Conservation (phyloP, 2,113 vertebrate species). For the Proteles cristata region DNA sequence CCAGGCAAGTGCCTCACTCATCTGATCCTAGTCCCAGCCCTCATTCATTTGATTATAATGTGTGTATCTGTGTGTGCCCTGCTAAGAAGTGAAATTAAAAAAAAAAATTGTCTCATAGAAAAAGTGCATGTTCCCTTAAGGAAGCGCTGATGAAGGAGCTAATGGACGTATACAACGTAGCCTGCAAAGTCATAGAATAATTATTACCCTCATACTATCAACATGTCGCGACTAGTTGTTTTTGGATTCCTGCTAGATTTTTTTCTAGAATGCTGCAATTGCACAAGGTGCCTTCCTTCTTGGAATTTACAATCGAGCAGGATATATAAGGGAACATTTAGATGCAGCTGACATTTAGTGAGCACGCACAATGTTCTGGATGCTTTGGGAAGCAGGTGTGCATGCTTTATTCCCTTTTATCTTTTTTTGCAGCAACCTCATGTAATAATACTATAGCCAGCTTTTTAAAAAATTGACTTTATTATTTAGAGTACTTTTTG, state of each 20-base stretch:
- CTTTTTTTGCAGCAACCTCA: not conserved
- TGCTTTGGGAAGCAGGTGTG: not conserved
- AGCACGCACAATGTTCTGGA: not conserved
- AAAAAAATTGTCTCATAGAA: not conserved
- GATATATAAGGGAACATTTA: not conserved
- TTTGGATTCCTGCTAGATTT: not conserved
- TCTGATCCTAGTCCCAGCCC: not conserved
- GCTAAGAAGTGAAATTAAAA: not conserved
- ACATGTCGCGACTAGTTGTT: not conserved
- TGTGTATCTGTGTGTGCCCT: not conserved
- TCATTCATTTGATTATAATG: not conserved
- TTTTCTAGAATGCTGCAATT: not conserved
- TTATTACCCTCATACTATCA: not conserved
- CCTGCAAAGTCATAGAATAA: not conserved
- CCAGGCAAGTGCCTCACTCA: not conserved
- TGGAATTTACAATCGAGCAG: not conserved
- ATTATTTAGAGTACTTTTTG: not conserved
- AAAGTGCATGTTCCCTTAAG: not conserved
- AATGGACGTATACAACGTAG: not conserved
- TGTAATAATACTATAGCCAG: not conserved
- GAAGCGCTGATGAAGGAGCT: not conserved
- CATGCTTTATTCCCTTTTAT: not conserved
- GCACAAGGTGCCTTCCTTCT: not conserved
- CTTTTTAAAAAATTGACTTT: not conserved
- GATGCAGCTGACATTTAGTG: not conserved